phyloP scores from a whole-genome alignment of 2,888 invertebrate species.

The Lagria hirta region DNA sequence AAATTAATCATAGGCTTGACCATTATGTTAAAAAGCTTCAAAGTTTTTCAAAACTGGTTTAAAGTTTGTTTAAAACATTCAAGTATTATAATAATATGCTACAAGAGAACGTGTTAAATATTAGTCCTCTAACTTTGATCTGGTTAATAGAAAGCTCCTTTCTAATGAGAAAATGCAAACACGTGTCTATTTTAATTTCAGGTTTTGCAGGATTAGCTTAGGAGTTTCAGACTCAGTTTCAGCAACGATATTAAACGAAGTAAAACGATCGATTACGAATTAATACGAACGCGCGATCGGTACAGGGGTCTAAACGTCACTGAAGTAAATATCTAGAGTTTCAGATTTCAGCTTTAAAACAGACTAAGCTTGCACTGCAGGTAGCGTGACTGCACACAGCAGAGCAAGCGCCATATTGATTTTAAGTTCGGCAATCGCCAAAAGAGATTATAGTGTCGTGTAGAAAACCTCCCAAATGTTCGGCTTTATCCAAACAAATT shows the following conservation, averaged over 20 bases:
- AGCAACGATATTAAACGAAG: constrained; percentile 45
- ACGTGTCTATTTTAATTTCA: constrained; percentile 31
- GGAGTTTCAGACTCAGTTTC: constrained; percentile 42
- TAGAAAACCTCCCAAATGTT: constrained; percentile 37
- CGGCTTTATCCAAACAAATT: constrained; percentile 40
- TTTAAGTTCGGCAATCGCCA: constrained; percentile 45
- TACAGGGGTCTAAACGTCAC: constrained; percentile 51
- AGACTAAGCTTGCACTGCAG: constrained; percentile 45
- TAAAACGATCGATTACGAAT: constrained; percentile 46
- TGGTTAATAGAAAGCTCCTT: no score
- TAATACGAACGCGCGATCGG: constrained; percentile 49
- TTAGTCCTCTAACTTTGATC: no score
- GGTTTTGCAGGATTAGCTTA: constrained; percentile 38
- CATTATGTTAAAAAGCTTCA: no score
- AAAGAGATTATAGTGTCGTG: constrained; percentile 35
- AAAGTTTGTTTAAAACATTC: no score
- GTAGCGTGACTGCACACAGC: constrained; percentile 49
- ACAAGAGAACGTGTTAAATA: no score
- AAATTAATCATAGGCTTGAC: no score
- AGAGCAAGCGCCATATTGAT: constrained; percentile 56
- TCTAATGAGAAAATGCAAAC: no score
- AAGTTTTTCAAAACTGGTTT: no score
- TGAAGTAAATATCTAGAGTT: constrained; percentile 44
- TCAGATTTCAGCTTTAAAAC: constrained; percentile 34
- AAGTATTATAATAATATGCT: no score